These are phyloP conservation scores for Holothuria scabra DNA, from an alignment of 53 echinoderm and acorn worm genomes.

Conservation along the genomic window DNA sequence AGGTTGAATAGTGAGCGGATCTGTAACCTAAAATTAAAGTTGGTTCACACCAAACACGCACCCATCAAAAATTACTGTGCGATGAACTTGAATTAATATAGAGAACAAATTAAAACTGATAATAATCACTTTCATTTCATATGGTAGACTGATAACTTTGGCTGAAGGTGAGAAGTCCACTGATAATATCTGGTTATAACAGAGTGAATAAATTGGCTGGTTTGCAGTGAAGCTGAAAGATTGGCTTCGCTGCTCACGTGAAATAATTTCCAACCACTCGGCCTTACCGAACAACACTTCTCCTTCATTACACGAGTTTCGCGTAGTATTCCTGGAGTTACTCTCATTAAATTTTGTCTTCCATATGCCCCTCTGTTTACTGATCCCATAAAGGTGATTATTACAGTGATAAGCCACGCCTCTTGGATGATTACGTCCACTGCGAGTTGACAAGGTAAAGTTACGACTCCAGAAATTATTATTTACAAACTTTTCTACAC, in stretches of 20 bases:
- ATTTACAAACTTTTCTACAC: conserved; percentile 36
- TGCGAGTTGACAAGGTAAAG: conserved; percentile 9
- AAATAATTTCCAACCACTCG: neutral
- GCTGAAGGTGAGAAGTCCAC: conserved; percentile 29
- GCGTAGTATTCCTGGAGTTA: conserved; percentile 2
- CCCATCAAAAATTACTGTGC: conserved; percentile 2
- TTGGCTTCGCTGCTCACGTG: conserved; percentile 22
- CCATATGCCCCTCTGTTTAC: conserved; percentile 38
- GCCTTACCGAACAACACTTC: neutral
- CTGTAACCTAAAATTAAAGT: too few species aligned
- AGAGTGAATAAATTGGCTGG: conserved; percentile 43
- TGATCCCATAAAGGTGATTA: conserved; percentile 43
- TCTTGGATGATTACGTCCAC: conserved; percentile 1
- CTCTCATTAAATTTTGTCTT: conserved; percentile 34
- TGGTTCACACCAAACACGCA: too few species aligned
- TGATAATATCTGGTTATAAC: conserved; percentile 44
- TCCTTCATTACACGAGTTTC: neutral
- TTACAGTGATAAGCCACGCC: conserved; percentile 35
- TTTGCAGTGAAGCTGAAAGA: conserved; percentile 35
- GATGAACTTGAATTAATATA: conserved; percentile 38
- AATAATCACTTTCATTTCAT: conserved; percentile 11
- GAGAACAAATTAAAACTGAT: conserved; percentile 41
- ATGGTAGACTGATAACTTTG: conserved; percentile 16
- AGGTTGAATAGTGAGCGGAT: too few species aligned
- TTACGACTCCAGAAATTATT: conserved; percentile 12